A percentile compares a stretch with the other conserved stretches of the same genome.
phyloP scores from a whole-genome alignment of 2,888 invertebrate genomes.

The Epinotia demarniana region DNA sequence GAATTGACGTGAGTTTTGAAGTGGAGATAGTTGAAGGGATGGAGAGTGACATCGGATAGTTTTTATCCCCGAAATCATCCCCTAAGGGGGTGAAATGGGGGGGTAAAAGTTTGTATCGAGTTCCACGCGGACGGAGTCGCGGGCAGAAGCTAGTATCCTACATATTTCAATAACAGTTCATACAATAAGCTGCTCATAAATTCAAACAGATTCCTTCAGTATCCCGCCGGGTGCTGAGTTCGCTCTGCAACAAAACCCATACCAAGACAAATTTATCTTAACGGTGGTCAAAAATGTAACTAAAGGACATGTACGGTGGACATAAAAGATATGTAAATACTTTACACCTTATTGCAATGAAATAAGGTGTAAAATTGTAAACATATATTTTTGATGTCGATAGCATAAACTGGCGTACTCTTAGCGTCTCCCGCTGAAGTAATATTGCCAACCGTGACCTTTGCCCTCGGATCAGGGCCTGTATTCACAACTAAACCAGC shows the following conservation, averaged over 20 bases:
- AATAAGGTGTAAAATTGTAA: background rate
- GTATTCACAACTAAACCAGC: background rate
- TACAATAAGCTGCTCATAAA: constrained; percentile 41
- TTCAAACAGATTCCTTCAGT: constrained; percentile 32
- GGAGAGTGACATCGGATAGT: no score
- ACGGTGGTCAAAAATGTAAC: constrained; percentile 15
- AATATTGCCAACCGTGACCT: constrained; percentile 11
- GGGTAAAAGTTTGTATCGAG: no score
- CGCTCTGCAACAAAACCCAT: constrained; percentile 7
- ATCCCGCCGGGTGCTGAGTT: constrained; percentile 32
- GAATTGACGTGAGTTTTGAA: no score
- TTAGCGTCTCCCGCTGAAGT: constrained; percentile 15
- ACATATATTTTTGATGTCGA: background rate
- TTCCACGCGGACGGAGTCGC: no score
- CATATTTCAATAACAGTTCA: constrained; percentile 34
- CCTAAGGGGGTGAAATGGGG: no score
- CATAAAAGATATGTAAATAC: background rate
- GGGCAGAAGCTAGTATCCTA: no score
- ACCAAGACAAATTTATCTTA: constrained; percentile 8
- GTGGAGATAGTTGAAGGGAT: no score
- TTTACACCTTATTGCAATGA: background rate
- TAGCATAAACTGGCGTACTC: background rate
- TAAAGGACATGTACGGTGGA: background rate
- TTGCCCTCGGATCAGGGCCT: background rate
- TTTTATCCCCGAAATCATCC: no score